Conservation (phyloP, 2,797 vertebrate genomes). For the Cynodonichthys magdalenae region DNA sequence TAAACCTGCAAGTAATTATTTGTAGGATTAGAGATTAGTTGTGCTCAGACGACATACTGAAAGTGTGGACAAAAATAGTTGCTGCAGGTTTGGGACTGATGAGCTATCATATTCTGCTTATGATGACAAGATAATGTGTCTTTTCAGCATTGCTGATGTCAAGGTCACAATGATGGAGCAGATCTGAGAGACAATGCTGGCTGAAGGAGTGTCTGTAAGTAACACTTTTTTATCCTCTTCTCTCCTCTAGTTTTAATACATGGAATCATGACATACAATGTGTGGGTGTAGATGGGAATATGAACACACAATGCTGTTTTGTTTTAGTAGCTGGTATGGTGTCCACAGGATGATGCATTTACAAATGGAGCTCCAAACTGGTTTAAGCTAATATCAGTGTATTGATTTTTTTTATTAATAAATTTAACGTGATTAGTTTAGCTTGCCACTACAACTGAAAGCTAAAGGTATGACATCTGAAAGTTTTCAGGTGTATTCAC, state of each 20-base stretch:
- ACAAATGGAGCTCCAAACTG: background rate
- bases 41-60: slow-evolving; percentile 41
- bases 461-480: too few species aligned
- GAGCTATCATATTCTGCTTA: slow-evolving; percentile 66
- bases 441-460: too few species aligned
- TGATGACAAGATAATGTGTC: slow-evolving; percentile 70
- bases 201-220: slow-evolving; percentile 73
- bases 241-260: slow-evolving; percentile 2
- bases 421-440: too few species aligned
- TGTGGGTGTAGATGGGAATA: background rate
- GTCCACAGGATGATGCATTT: background rate
- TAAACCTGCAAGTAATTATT: background rate
- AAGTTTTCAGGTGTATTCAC: too few species aligned
- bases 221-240: background rate
- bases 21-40: background rate
- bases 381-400: too few species aligned
- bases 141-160: slow-evolving; percentile 78
- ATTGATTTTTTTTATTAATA: too few species aligned
- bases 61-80: slow-evolving; percentile 42
- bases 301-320: background rate
- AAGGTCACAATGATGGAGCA: slow-evolving; percentile 77
- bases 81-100: slow-evolving; percentile 35
- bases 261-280: background rate
- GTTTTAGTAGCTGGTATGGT: background rate
- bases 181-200: slow-evolving; percentile 73